Conservation (phyloP, 2,113 vertebrate genomes). For the Chunga burmeisteri region DNA sequence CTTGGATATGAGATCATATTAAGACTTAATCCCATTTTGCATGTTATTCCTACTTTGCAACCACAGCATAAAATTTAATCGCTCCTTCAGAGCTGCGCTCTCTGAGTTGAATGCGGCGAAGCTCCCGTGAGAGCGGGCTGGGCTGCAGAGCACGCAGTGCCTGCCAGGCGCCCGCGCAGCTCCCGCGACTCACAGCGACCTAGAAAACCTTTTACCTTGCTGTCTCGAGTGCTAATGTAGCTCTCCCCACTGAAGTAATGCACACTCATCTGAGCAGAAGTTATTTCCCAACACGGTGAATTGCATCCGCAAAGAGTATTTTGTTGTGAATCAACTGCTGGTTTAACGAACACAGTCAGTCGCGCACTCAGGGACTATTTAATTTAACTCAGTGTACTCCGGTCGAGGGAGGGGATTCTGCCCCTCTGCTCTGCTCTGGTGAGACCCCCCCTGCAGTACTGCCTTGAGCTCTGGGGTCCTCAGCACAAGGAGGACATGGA, state of each 20-base stretch:
- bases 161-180: neutral
- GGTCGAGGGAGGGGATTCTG: no score
- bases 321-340: neutral
- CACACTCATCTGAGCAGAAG: neutral
- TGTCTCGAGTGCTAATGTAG: neutral
- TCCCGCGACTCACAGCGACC: neutral
- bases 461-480: no score
- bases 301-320: neutral
- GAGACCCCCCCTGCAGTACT: no score
- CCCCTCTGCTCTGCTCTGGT: no score
- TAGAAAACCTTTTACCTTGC: neutral
- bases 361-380: no score
- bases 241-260: neutral
- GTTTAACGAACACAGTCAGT: neutral
- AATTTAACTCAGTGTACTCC: neutral
- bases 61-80: constrained; percentile 19
- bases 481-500: no score
- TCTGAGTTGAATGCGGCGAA: neutral
- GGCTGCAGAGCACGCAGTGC: neutral
- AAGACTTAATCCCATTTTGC: constrained; percentile 25
- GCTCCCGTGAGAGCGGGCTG: neutral
- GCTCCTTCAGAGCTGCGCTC: neutral
- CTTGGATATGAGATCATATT: neutral
- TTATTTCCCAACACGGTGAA: neutral
- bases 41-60: constrained; percentile 36